Conservation (phyloP, 2,888 invertebrate species). For the Drosophila birchii region DNA sequence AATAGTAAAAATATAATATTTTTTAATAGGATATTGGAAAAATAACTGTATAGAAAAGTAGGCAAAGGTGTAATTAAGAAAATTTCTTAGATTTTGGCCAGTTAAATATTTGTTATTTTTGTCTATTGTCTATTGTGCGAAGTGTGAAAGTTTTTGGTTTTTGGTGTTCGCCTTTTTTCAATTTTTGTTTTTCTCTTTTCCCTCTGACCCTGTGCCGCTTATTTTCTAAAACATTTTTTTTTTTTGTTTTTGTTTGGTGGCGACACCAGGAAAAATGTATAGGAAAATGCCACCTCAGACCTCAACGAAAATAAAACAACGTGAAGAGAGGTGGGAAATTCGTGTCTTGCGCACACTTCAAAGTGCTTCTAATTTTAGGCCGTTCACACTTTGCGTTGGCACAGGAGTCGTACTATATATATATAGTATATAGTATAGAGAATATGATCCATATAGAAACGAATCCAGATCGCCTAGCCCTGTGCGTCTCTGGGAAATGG, state of each 20-base stretch:
- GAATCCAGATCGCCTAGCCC: slow-evolving; percentile 16
- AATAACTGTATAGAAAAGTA: neutral
- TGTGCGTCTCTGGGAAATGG: slow-evolving; percentile 17
- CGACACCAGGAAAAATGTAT: slow-evolving; percentile 7
- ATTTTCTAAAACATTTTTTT: slow-evolving; percentile 7
- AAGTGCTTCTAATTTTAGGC: slow-evolving; percentile 73
- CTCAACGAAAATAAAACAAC: slow-evolving; percentile 16
- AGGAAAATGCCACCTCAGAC: slow-evolving; percentile 36
- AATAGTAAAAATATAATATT: too few species aligned
- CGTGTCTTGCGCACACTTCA: slow-evolving; percentile 55
- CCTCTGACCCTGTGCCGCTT: slow-evolving; percentile 27
- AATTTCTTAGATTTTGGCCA: slow-evolving; percentile 10
- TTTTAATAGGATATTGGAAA: too few species aligned
- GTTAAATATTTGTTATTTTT: neutral
- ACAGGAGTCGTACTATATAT: slow-evolving; percentile 11
- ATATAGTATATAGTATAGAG: slow-evolving; percentile 1
- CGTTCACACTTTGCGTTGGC: slow-evolving; percentile 78
- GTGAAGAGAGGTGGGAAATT: slow-evolving; percentile 26
- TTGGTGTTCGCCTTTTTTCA: neutral
- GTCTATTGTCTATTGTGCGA: slow-evolving; percentile 54
- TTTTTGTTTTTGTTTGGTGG: neutral
- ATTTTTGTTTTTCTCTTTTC: neutral
- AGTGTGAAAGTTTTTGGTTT: slow-evolving; percentile 63
- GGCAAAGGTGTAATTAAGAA: neutral
- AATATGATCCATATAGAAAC: neutral